Evolutionary conservation across 2,888 invertebrate genomes (phyloP), one percentile per base, ranked within the genome.

Genomic region (Erebia aethiops): DNA sequence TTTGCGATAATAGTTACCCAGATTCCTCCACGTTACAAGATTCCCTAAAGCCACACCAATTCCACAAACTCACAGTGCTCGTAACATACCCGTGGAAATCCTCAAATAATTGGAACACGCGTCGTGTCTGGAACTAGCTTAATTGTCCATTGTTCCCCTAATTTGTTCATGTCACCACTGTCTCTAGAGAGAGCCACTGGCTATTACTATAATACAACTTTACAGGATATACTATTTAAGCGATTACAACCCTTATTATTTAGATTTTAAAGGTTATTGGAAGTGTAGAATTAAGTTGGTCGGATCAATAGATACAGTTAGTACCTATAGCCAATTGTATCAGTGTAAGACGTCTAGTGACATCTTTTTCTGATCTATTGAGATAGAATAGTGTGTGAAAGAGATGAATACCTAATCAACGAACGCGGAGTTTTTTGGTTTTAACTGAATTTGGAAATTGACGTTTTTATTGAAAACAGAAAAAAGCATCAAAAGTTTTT

Each of bases 71-170:
- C 65, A 68, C 72, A 70, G 43, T 58, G 26, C 70, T 43, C 70
- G 75, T 76, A 72, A 76, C 75, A 71, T 75, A 67, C 58, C 69
- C 70, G 69, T 61, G 51, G 71, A 75, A 76, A 76, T 79, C 77
- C 77, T 71, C 72, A 76, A 79, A 77, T 79, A 78, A 78, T 82
- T 80, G 77, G 73, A 76, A 75, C 77, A 76, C 79, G 76, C 75
- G 76, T 78, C 72, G 69, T 72, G 74, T 74, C 76, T 73, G 72
- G 67, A 77, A 76, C 75, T 69, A 76, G 76, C 77, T 78, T 82
- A 84, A 84, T 83, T 81, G 80, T 79, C 80, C 77, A 84, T 84
- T 84, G 84, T 83, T 79, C 81, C 54, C 78, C 75, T 80, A 84
- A 85, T 85, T 84, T 83, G 84, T 84, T 81, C 82, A 77, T 80